Percentiles rank a stretch among this genome's conserved stretches.
Conservation (phyloP, 2,797 vertebrate species). For the Florisuga fusca region DNA sequence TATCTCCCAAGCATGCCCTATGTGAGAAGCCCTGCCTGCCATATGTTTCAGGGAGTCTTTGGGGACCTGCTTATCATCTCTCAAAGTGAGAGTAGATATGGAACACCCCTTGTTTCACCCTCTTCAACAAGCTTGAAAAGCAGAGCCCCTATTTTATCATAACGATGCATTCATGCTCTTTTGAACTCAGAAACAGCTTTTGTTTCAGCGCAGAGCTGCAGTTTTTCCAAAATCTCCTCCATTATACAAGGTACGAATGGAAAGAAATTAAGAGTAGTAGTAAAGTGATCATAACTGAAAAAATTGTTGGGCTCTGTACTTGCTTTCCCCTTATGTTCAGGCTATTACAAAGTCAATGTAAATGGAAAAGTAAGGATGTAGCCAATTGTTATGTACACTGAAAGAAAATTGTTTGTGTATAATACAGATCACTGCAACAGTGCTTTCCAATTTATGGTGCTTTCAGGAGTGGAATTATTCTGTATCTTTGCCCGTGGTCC, state of each 20-base stretch:
- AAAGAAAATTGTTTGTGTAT: neutral
- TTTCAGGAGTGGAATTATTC: neutral
- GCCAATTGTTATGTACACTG: neutral
- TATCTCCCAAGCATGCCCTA: neutral
- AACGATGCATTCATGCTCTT: neutral
- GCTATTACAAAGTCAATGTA: neutral
- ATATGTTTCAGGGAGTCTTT: neutral
- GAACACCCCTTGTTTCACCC: neutral
- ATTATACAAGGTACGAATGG: neutral
- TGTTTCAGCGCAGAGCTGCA: neutral
- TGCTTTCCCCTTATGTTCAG: neutral
- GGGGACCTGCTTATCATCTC: neutral
- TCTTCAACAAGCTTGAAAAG: neutral
- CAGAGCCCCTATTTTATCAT: neutral
- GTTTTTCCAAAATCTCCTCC: neutral
- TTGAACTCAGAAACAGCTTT: neutral
- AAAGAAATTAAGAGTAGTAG: conserved; percentile 2
- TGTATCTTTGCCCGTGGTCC: neutral
- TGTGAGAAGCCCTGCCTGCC: neutral
- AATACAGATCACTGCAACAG: neutral
- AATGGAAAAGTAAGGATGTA: neutral
- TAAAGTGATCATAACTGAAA: conserved; percentile 17
- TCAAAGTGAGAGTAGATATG: fast-evolving
- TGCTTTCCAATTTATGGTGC: neutral
- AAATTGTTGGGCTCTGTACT: neutral